Conservation (phyloP, 2,797 vertebrate genomes). For the Pangasius sanitwongsei region DNA sequence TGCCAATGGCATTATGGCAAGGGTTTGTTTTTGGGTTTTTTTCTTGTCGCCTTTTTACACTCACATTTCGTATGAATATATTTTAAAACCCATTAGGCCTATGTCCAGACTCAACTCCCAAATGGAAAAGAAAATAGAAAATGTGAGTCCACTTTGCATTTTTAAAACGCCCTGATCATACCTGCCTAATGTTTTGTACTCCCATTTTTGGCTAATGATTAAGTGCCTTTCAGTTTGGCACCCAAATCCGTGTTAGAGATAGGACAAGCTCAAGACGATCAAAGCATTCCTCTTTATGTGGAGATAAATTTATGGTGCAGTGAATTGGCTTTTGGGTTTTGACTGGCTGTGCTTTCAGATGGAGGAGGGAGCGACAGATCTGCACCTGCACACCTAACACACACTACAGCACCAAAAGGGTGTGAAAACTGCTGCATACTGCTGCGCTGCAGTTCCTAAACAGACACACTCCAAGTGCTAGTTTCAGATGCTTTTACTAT, state of each 20-base stretch:
- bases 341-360: conserved; percentile 78
- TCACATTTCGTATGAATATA: background rate
- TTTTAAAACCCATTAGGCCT: background rate
- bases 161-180: background rate
- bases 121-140: background rate
- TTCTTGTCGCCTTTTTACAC: background rate
- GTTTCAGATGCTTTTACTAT: background rate
- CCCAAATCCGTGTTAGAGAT: background rate
- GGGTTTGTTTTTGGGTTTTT: background rate
- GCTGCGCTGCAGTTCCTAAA: background rate
- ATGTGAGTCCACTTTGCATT: background rate
- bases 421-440: background rate
- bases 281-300: conserved; percentile 85
- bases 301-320: conserved; percentile 65
- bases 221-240: background rate
- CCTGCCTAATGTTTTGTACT: background rate
- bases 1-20: background rate
- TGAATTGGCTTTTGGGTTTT: conserved; percentile 68
- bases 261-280: conserved; percentile 67
- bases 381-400: conserved; percentile 79
- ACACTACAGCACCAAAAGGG: background rate
- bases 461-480: background rate
- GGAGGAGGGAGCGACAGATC: conserved; percentile 66
- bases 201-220: background rate
- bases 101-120: background rate